Percentiles rank a stretch among this genome's conserved stretches.
phyloP scores from a whole-genome alignment of 2,797 vertebrate species.

The Holocentrus rufus region DNA sequence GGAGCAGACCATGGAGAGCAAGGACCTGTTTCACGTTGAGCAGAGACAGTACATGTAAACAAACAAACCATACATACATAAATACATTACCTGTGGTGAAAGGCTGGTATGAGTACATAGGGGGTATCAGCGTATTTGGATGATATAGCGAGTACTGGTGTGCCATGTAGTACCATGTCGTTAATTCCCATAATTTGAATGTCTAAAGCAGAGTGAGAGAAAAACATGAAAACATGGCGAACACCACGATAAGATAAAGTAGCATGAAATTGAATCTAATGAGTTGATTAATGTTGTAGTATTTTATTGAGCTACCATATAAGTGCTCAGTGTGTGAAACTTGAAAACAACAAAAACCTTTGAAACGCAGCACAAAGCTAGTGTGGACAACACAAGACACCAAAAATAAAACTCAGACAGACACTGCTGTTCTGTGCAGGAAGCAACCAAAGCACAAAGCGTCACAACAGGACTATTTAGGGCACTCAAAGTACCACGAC shows the following conservation, averaged over 20 bases:
- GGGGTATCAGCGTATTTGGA: background rate
- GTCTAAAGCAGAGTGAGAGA: background rate
- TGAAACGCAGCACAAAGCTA: background rate
- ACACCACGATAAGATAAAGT: background rate
- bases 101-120: background rate
- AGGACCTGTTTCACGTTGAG: constrained; percentile 97
- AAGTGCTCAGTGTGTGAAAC: background rate
- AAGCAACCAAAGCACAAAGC: background rate
- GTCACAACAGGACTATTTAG: constrained; percentile 11
- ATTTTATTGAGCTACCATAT: background rate
- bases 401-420: background rate
- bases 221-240: background rate
- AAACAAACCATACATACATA: background rate
- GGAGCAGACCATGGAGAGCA: constrained; percentile 99
- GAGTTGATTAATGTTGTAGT: background rate
- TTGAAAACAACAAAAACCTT: background rate
- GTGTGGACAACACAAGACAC: background rate
- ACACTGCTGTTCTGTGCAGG: background rate
- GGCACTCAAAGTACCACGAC: constrained; percentile 3
- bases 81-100: background rate
- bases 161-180: background rate
- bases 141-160: too few species aligned
- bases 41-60: constrained; percentile 97
- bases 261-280: background rate
- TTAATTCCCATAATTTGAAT: background rate